Base-by-base conservation (phyloP, 2,113 vertebrate genomes). In the Rhodinocichla rosea region DNA sequence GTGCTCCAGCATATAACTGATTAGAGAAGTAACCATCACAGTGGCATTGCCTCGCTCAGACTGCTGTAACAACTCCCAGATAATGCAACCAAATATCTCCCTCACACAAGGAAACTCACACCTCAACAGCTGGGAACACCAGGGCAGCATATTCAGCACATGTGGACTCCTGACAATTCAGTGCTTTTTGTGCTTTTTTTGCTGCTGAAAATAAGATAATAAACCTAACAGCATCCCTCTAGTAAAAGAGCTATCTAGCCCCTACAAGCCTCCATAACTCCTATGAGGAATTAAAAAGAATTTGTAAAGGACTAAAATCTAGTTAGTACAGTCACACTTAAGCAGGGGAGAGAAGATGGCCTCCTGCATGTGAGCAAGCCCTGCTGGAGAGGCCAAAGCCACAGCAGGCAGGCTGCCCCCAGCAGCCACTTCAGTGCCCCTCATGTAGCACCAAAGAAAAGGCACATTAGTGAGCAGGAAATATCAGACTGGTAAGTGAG, bases 31-130 rank as follows among this genome's bases (percentile, higher is more conserved):
- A 79, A 80, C 68, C 45, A 77, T 50, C 70, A 70, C 35, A 79
- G 73, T 71, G 10, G 5, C 75, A 49, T 33, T 92, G 76, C 79
- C 65, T 77, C 55, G 44, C 83, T 80, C 77, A 17, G 47, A 45
- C 42, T 86, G 67, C 62, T 63, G 45, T 59, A 90, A 60, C 5
- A 9, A 71, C 64, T 69, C 64, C 68, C 39, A 65, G 62, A 83
- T 85, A 95, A 93, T 18, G 35, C 77, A 91, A 71, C 53, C 73
- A 65, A 89, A 22, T 76, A 83, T 56, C 45, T 81, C 69, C 57
- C 69, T 74, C 60, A 49, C 35, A 77, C 26, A 80, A 68, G 69
- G 70, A 88, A 93, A 94, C 37, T 73, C 86, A 56, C 20, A 65
- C 0, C 0, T 26, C 83, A 88, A 33, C 69, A 94, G 59, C 82